A percentile compares a stretch with the other conserved stretches of the same genome.
These are phyloP conservation scores for Zaprionus africanus DNA, from an alignment of 1,140 invertebrate species.

Conservation along the genomic window DNA sequence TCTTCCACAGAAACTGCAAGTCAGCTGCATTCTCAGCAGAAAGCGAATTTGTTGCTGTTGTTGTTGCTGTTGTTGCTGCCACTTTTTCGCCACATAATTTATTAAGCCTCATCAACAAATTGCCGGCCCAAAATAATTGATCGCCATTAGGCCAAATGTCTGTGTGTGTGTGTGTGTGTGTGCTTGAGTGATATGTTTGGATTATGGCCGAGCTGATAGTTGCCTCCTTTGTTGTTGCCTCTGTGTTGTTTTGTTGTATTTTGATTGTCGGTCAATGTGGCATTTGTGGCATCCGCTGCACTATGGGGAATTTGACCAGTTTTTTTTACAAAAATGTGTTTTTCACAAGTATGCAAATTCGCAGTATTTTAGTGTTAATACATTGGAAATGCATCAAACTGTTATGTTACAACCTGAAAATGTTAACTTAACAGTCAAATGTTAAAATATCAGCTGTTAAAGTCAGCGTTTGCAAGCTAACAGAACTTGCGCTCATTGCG, in stretches of 20 bases:
- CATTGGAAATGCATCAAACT: too few relatives aligned
- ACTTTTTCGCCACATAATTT: conserved; percentile 9
- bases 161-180: conserved; percentile 6
- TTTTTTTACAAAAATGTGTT: too few relatives aligned
- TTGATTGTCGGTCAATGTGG: conserved; percentile 49
- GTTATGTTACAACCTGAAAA: too few relatives aligned
- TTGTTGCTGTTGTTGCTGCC: neutral
- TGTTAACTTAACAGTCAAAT: too few relatives aligned
- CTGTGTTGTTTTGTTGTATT: conserved; percentile 48
- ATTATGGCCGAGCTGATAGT: conserved; percentile 20
- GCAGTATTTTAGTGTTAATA: too few relatives aligned
- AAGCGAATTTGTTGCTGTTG: neutral
- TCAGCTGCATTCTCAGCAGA: conserved; percentile 37
- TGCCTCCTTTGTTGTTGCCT: conserved; percentile 19
- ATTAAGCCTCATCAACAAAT: conserved; percentile 33
- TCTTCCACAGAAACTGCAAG: conserved; percentile 23
- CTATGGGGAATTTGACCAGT: too few relatives aligned
- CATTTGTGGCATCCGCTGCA: conserved; percentile 61
- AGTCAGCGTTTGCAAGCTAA: too few relatives aligned
- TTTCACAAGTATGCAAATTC: too few relatives aligned
- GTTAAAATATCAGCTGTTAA: too few relatives aligned
- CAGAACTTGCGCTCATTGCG: too few relatives aligned
- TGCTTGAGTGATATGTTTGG: conserved; percentile 10
- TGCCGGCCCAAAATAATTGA: conserved; percentile 19
- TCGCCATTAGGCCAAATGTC: conserved; percentile 20